Evolutionary conservation across 1,140 invertebrate genomes (phyloP), one percentile per base, ranked within the genome.

Genomic region (Phortica variegata): DNA sequence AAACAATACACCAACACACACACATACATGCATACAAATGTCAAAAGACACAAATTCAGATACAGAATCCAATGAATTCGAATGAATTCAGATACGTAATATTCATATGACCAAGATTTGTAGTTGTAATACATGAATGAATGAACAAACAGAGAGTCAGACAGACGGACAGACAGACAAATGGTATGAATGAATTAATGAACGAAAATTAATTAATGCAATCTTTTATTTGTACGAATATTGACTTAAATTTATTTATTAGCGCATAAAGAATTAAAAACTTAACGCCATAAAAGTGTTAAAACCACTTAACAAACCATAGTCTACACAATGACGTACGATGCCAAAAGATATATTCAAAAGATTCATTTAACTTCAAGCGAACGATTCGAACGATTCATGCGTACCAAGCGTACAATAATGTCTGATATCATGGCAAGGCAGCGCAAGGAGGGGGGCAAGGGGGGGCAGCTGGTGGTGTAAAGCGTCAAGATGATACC

Each of bases 231-330:
- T 54, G 46, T 56, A 47, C 54, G 54, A 49, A 57, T 61, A 71
- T 71, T 66, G 62, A 60, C 61, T 66, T 66, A 71, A 71, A 71
- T 71, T 37, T 66, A 63, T 71, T 70, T 71, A 61, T 71, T 66
- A 66, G 59, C 61, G 66, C 60, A 71, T 71, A 71, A 66, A 45
- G 37, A 66, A 65, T 65, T 70, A 70, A 62, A 70, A 62, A 70
- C 61, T 66, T 70, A 70, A 71, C 66, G 62, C 66, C 68, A 63
- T 71, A 71, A 71, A 71, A 66, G 62, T 66, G 66, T 71, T 71
- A 71, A 71, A 71, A 66, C 62, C 66, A 71, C 66, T 71, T 71
- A 71, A 68, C 63, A 63, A 68, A 60, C 58, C 65, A 68, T 68
- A 69, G n/a, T n/a, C n/a, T 12, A 6, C 6, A 29, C 26, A 29